phyloP scores from a whole-genome alignment of 2,797 vertebrate species.

The Philypnodon macrostomus region DNA sequence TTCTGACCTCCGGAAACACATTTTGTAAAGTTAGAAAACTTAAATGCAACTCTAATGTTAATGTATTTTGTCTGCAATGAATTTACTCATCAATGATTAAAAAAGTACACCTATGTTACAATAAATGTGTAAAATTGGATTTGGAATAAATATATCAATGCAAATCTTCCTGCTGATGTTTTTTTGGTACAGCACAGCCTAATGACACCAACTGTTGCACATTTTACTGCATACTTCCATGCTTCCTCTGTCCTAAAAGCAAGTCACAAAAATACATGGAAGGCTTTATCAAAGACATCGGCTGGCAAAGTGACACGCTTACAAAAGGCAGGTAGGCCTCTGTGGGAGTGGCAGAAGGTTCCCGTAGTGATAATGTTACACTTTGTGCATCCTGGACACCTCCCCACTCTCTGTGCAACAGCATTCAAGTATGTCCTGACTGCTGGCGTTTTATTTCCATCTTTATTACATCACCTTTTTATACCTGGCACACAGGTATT shows the following conservation, averaged over 20 bases:
- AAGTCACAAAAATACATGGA: constrained; percentile 33
- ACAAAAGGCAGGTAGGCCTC: constrained; percentile 42
- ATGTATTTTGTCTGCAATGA: no score
- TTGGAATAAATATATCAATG: no score
- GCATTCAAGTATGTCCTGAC: constrained; percentile 42
- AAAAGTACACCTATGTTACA: no score
- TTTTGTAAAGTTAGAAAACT: no score
- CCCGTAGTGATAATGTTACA: constrained; percentile 70
- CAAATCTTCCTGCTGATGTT: constrained; percentile 13
- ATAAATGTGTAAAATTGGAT: no score
- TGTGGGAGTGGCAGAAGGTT: constrained; percentile 58
- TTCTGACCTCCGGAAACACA: no score
- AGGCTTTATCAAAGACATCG: constrained; percentile 24
- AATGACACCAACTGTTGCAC: constrained; percentile 56
- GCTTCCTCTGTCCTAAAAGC: constrained; percentile 21
- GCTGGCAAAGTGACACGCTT: constrained; percentile 9
- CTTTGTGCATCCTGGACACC: constrained; percentile 56
- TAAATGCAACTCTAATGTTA: no score
- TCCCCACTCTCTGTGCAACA: constrained; percentile 46
- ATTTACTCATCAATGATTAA: no score
- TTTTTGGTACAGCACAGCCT: constrained; percentile 27
- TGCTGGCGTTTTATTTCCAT: constrained; percentile 29
- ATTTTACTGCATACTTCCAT: constrained; percentile 26
- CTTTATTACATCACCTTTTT: constrained; percentile 53
- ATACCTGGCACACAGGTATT: constrained; percentile 11